phyloP scores from a whole-genome alignment of 2,113 vertebrate genomes.

The Cebidichthys violaceus region DNA sequence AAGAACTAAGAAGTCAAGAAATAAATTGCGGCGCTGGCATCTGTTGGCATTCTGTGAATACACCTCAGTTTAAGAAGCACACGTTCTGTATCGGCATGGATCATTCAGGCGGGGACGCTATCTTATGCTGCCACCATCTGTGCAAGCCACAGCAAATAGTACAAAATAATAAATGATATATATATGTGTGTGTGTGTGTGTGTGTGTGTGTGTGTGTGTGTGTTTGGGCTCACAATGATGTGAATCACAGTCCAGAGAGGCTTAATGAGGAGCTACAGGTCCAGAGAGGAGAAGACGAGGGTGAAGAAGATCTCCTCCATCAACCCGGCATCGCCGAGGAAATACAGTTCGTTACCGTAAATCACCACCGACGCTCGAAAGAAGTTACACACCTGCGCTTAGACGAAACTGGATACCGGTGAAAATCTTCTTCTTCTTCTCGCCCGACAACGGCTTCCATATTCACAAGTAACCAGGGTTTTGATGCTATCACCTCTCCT shows the following conservation, averaged over 20 bases:
- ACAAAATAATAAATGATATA: background rate
- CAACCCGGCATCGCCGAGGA: constrained; percentile 66
- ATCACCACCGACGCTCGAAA: constrained; percentile 49
- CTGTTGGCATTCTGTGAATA: constrained; percentile 15
- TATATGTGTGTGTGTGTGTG: background rate
- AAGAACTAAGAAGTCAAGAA: background rate
- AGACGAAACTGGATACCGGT: constrained; percentile 30
- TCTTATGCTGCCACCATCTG: constrained; percentile 40
- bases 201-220: background rate
- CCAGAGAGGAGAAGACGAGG: constrained; percentile 38
- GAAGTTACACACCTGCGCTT: constrained; percentile 25
- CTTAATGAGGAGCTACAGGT: constrained; percentile 41
- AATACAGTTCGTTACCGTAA: constrained; percentile 70
- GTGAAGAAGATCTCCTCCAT: constrained; percentile 56
- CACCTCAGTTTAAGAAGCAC: constrained; percentile 4
- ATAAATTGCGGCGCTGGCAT: constrained; percentile 13
- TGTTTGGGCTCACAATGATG: constrained; percentile 32
- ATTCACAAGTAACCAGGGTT: constrained; percentile 33
- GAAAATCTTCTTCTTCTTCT: constrained; percentile 2
- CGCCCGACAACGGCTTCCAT: constrained; percentile 23
- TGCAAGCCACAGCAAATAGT: constrained; percentile 38
- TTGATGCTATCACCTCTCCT: constrained; percentile 19
- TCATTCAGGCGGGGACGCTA: constrained; percentile 36
- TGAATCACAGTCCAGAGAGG: constrained; percentile 50
- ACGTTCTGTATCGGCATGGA: constrained; percentile 39